phyloP scores from a whole-genome alignment of 2,797 vertebrate genomes.

The Antrozous pallidus region DNA sequence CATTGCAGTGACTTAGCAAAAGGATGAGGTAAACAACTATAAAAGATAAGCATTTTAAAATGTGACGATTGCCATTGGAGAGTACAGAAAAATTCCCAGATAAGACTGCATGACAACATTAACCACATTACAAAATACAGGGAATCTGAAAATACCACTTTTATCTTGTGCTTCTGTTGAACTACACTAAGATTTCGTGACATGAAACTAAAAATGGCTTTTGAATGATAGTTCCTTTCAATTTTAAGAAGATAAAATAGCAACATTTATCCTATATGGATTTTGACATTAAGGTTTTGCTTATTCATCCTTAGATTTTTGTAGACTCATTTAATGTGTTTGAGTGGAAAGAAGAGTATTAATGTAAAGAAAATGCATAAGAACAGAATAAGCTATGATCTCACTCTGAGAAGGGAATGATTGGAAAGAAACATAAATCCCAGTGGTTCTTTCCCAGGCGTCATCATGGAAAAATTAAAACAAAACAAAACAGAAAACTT shows the following conservation, averaged over 20 bases:
- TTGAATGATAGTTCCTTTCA: neutral
- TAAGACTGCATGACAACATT: neutral
- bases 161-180: slow-evolving; percentile 21
- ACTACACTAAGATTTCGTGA: neutral
- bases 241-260: slow-evolving; percentile 39
- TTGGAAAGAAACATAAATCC: slow-evolving; percentile 17
- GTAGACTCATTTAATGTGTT: neutral
- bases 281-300: slow-evolving; percentile 2
- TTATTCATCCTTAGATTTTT: neutral
- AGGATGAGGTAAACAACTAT: neutral
- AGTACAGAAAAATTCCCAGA: slow-evolving; percentile 37
- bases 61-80: neutral
- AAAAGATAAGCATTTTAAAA: slow-evolving; percentile 44
- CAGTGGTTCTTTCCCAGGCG: neutral
- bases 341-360: neutral
- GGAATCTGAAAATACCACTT: neutral
- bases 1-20: neutral
- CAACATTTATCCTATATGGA: slow-evolving; percentile 10
- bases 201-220: slow-evolving; percentile 13
- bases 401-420: neutral
- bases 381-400: slow-evolving; percentile 20
- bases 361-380: slow-evolving; percentile 7
- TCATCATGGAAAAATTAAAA: slow-evolving; percentile 37
- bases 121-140: neutral
- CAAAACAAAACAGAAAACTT: neutral